Evolutionary conservation across 2,113 vertebrate genomes (phyloP).

Genomic region (Prionailurus viverrinus): DNA sequence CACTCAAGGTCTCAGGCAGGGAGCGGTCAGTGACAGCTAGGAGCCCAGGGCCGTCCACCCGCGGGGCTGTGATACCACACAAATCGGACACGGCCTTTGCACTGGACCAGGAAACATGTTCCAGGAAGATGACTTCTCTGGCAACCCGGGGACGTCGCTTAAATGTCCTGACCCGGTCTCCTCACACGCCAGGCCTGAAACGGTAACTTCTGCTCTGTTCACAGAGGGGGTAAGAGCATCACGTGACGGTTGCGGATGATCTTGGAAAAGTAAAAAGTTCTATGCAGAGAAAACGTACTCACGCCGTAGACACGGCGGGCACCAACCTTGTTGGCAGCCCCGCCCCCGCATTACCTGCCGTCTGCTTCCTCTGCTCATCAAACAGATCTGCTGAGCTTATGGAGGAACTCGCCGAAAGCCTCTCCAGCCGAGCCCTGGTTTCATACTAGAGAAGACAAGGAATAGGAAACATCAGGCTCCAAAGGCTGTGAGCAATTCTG

Average conservation of each 20-base stretch:
- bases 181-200: neutral
- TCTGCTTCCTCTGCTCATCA: slow-evolving; percentile 93
- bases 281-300: fast-evolving
- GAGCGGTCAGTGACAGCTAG: neutral
- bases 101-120: neutral
- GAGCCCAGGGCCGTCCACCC: neutral
- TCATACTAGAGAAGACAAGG: slow-evolving; percentile 90
- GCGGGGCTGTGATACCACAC: neutral
- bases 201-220: neutral
- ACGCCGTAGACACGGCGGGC: fast-evolving
- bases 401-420: slow-evolving; percentile 91
- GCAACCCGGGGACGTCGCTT: neutral
- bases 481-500: fast-evolving
- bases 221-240: neutral
- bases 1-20: neutral
- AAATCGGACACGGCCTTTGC: fast-evolving
- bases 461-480: neutral
- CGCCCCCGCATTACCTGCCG: slow-evolving; percentile 83
- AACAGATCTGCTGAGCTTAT: slow-evolving; percentile 98
- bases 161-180: neutral
- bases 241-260: fast-evolving
- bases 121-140: neutral
- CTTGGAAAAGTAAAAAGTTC: neutral
- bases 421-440: slow-evolving; percentile 93
- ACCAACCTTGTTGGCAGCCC: fast-evolving